phyloP scores from a whole-genome alignment of 2,888 invertebrate species.

The Steinernema scapterisci region DNA sequence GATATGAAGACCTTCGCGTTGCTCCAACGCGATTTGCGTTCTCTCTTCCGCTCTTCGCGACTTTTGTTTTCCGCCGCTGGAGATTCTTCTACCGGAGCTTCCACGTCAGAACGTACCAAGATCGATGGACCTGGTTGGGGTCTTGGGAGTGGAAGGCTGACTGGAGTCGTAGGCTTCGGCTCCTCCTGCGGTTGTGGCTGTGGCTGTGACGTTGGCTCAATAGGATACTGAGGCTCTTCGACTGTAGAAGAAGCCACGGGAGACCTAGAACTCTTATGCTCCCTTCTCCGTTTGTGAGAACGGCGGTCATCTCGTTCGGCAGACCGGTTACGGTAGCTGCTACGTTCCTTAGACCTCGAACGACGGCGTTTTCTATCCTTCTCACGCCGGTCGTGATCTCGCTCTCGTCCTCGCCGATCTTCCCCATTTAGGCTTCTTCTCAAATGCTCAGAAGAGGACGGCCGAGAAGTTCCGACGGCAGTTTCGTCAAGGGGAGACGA shows the following conservation, averaged over 20 bases:
- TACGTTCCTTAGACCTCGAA: conserved; percentile 34
- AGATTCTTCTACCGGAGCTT: background rate
- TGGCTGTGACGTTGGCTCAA: too few relatives aligned
- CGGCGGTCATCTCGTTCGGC: background rate
- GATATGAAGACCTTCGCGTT: conserved; percentile 88
- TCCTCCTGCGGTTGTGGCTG: background rate
- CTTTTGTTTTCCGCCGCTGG: background rate
- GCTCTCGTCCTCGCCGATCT: conserved; percentile 19
- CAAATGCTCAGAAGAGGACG: too few relatives aligned
- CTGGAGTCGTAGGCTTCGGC: conserved; percentile 32
- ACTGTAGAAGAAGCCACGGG: background rate
- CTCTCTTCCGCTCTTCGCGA: background rate
- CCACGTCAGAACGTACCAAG: background rate
- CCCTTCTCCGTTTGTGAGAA: conserved; percentile 4
- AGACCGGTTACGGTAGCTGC: conserved; percentile 6
- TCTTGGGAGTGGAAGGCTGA: background rate
- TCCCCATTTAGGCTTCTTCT: conserved; percentile 32
- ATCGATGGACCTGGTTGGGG: background rate
- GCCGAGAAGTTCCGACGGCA: conserved; percentile 23
- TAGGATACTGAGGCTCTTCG: background rate
- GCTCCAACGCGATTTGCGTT: conserved; percentile 59
- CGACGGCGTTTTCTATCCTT: conserved; percentile 38
- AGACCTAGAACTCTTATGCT: background rate
- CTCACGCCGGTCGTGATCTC: conserved; percentile 43
- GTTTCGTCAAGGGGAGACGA: conserved; percentile 12